Percentiles rank a stretch among this genome's conserved stretches.
These are phyloP conservation scores for Cathartes aura DNA, from an alignment of 2,113 vertebrate genomes.

Conservation along the genomic window DNA sequence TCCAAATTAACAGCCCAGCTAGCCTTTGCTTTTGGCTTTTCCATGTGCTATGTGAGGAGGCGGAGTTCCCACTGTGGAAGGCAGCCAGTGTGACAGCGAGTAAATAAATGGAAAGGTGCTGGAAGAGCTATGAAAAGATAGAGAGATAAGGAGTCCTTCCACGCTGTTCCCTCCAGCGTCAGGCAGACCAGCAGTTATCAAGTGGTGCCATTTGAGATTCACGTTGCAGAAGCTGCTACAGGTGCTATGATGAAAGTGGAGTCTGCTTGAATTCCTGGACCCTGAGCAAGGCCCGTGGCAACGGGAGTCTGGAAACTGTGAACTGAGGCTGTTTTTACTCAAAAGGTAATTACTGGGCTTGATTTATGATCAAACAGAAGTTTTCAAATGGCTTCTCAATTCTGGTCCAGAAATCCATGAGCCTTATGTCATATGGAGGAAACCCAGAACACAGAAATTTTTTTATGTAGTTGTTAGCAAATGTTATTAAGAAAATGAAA, in stretches of 20 bases:
- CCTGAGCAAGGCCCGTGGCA: not conserved
- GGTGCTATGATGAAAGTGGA: not conserved
- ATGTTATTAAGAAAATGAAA: not conserved
- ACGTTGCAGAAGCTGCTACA: not conserved
- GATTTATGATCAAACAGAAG: constrained; percentile 45
- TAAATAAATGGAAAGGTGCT: not conserved
- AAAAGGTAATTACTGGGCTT: not conserved
- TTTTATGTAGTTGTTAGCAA: not conserved
- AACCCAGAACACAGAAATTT: not conserved
- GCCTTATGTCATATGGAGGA: constrained; percentile 17
- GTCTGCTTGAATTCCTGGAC: not conserved
- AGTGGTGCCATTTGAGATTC: not conserved
- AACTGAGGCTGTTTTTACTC: not conserved
- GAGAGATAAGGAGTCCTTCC: not conserved
- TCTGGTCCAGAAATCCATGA: constrained; percentile 8
- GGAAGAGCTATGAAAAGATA: not conserved
- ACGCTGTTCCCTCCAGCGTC: fast-evolving
- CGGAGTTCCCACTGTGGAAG: not conserved
- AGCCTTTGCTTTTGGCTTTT: not conserved
- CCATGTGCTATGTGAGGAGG: not conserved
- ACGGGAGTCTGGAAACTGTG: not conserved
- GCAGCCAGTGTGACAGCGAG: not conserved
- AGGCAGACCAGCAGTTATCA: not conserved
- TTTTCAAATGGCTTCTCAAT: not conserved
- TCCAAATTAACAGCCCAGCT: not conserved